Conservation (phyloP, 1,140 invertebrate genomes). For the Rhopalosiphum maidis region DNA sequence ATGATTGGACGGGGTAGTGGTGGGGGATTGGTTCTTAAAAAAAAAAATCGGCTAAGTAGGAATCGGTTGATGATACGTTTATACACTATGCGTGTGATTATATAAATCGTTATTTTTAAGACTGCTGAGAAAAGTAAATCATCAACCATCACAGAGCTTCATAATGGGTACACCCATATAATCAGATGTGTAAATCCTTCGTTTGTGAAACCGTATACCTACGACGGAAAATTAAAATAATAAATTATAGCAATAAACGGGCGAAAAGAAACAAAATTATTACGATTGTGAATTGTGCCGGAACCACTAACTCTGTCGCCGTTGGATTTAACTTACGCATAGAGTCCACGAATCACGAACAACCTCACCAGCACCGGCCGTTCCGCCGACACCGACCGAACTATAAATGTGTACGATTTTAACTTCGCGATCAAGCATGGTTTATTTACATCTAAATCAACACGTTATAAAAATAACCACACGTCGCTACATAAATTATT, state of each 20-base stretch:
- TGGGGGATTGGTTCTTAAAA: neutral
- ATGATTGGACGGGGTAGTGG: neutral
- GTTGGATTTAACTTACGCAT: neutral
- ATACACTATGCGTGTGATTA: neutral
- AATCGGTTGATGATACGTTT: neutral
- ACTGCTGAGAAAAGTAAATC: too few species aligned
- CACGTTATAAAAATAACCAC: constrained; percentile 33
- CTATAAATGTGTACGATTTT: neutral
- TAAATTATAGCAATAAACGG: neutral
- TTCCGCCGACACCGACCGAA: neutral
- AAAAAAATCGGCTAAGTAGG: neutral
- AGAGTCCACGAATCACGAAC: neutral
- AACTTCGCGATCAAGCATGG: neutral
- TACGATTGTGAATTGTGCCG: neutral
- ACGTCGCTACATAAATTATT: constrained; percentile 1
- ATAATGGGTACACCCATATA: too few species aligned
- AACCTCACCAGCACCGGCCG: neutral
- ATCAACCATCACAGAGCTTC: too few species aligned
- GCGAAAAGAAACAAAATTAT: neutral
- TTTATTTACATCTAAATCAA: constrained; percentile 8
- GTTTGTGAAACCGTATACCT: neutral
- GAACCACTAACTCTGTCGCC: neutral
- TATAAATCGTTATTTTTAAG: neutral
- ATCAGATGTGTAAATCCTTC: too few species aligned
- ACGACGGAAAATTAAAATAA: neutral